A percentile compares a stretch with the other conserved stretches of the same genome.
phyloP scores from a whole-genome alignment of 2,113 vertebrate species.

The Corythornis madagascariensis region DNA sequence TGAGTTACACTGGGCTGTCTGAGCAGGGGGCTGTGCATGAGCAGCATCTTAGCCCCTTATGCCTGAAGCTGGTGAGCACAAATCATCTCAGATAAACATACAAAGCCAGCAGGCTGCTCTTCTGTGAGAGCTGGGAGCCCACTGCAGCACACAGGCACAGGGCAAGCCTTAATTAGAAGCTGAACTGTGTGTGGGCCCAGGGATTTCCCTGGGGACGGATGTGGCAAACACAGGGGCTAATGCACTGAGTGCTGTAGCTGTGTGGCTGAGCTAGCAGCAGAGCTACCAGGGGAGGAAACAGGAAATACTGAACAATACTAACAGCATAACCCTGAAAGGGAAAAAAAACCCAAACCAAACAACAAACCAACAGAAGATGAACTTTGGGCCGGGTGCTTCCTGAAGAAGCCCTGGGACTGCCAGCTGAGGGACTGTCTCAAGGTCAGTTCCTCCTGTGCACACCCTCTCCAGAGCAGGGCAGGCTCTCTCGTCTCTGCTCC shows the following conservation, averaged over 20 bases:
- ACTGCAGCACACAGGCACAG: background rate
- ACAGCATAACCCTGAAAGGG: background rate
- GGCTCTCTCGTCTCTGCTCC: background rate
- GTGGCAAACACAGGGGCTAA: slow-evolving; percentile 21
- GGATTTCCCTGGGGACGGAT: slow-evolving; percentile 66
- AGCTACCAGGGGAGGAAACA: slow-evolving; percentile 31
- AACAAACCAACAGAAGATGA: background rate
- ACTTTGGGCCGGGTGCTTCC: slow-evolving; percentile 17
- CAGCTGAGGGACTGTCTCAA: background rate
- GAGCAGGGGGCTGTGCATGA: accelerated
- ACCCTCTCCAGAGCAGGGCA: background rate
- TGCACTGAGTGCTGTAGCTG: background rate
- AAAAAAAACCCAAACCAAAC: background rate
- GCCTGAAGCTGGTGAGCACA: background rate
- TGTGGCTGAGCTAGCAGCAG: background rate
- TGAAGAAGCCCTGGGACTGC: background rate
- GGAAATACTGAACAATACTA: slow-evolving; percentile 48
- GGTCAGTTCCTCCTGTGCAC: background rate
- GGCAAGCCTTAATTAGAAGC: background rate
- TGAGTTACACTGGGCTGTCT: background rate
- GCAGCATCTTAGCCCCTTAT: background rate
- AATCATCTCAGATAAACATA: background rate
- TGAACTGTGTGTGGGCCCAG: slow-evolving; percentile 1
- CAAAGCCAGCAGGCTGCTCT: background rate
- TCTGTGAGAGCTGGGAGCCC: background rate